A percentile compares a stretch with the other conserved stretches of the same genome.
phyloP scores from a whole-genome alignment of 2,888 invertebrate species.

The Eumerus sabulonum region DNA sequence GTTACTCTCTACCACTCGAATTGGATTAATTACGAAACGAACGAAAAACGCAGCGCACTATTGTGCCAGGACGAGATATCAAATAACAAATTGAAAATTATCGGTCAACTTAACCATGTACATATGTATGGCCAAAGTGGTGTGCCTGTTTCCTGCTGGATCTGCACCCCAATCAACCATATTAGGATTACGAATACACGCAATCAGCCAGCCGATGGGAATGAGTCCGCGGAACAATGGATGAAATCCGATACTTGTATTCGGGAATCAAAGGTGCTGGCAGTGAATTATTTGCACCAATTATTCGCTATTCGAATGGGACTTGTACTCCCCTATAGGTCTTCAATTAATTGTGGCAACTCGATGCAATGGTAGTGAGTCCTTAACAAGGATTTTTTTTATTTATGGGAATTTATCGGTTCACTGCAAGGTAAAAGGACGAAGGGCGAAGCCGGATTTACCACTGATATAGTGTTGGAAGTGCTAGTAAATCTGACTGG shows the following conservation, averaged over 20 bases:
- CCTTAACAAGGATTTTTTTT: constrained; percentile 8
- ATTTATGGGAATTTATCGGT: too few species aligned
- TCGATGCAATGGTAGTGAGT: neutral
- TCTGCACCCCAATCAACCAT: constrained; percentile 33
- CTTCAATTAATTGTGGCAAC: constrained; percentile 20
- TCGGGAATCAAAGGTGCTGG: neutral
- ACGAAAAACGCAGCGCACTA: constrained; percentile 32
- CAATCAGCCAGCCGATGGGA: constrained; percentile 4
- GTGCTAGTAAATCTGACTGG: too few species aligned
- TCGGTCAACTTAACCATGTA: constrained; percentile 26
- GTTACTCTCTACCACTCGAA: constrained; percentile 17
- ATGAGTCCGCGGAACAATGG: constrained; percentile 13
- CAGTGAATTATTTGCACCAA: constrained; percentile 10
- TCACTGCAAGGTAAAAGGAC: too few species aligned
- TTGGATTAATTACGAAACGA: constrained; percentile 47
- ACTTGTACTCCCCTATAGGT: too few species aligned
- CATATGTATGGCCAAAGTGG: neutral
- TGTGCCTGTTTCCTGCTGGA: constrained; percentile 15
- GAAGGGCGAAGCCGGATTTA: too few species aligned
- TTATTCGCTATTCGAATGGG: constrained; percentile 10
- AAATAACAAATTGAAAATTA: constrained; percentile 52
- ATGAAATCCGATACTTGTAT: constrained; percentile 23
- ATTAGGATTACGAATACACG: neutral
- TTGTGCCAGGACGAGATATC: constrained; percentile 42
- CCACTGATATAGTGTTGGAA: too few species aligned